A percentile compares a stretch with the other conserved stretches of the same genome.
Conservation (phyloP, 1,140 invertebrate species). For the Philopotamus ludificatus region DNA sequence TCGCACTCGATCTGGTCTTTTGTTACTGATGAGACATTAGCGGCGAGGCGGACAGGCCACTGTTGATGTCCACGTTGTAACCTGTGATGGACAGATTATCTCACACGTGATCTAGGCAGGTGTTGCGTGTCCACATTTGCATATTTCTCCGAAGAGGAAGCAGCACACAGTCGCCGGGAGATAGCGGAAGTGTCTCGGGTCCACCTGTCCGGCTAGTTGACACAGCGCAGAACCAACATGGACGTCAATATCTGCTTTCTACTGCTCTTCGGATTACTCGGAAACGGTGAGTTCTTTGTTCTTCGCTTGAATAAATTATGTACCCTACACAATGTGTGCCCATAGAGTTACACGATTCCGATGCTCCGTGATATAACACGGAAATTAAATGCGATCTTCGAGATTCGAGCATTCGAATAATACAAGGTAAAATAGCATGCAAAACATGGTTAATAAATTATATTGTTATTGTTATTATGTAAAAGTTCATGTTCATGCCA, state of each 20-base stretch:
- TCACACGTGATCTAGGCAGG: not conserved
- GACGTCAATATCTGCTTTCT: slow-evolving; percentile 21
- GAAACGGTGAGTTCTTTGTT: slow-evolving; percentile 31
- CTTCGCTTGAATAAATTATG: not conserved
- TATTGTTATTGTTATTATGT: no score
- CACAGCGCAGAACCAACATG: slow-evolving; percentile 20
- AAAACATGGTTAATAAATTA: no score
- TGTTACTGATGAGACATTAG: not conserved
- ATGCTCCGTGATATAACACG: no score
- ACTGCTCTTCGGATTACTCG: slow-evolving; percentile 21
- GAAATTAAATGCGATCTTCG: no score
- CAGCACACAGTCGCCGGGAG: no score
- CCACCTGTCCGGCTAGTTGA: slow-evolving; percentile 21
- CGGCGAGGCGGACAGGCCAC: not conserved
- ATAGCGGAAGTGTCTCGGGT: not conserved
- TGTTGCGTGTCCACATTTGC: not conserved
- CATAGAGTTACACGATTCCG: no score
- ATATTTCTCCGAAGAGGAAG: not conserved
- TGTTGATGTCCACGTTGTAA: no score
- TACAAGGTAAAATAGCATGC: no score
- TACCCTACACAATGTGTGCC: not conserved
- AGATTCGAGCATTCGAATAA: no score
- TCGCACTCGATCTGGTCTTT: not conserved
- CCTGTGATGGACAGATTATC: not conserved
- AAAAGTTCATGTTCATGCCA: no score